Base-by-base conservation (phyloP, 2,888 invertebrate genomes). In the Deilephila elpenor region DNA sequence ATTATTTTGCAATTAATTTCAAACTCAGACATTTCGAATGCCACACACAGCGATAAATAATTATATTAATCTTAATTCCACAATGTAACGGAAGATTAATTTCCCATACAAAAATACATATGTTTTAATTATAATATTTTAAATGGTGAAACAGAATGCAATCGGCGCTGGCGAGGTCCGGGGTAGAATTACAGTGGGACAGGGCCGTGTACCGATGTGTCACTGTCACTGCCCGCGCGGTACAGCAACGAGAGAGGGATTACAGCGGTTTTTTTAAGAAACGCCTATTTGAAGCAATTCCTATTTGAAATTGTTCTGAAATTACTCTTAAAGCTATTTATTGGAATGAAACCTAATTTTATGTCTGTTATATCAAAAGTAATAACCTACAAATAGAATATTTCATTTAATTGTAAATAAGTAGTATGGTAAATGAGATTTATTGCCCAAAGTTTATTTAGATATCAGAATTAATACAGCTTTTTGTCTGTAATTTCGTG, bases 131-230 rank as follows among this genome's bases (percentile, higher is more conserved):
- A 67, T 8, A 44, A 14, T 44, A 17, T 25, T 67, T 67, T n/a
- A 20, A 51, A 67, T 67, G 71, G 34, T 34, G 32, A 37, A 59
- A 29, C 59, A 73, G 78, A 76, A 77, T 77, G 73, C 76, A 75
- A 51, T 67, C 51, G 82, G 82, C 77, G 76, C 77, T 78, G 73
- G 79, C 86, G 85, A 81, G 64, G 82, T 83, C 85, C 81, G 84
- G 92, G 92, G 91, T 94, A 90, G 93, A 93, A 93, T 93, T 93
- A 94, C 92, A 94, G 88, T 90, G 85, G 90, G 93, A 92, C 92
- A 88, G 89, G 90, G 86, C 89, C 94, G 82, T 95, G 95, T 94
- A 94, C 91, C 94, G 90, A 95, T 95, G 94, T 93, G 95, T 95
- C 95, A 95, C 93, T 94, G 95, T 95, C 95, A 95, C 83, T 83